These are phyloP conservation scores for Dysidea cf. avara DNA, from an alignment of 37 sponge, comb jelly and placozoan genomes.

Conservation along the genomic window DNA sequence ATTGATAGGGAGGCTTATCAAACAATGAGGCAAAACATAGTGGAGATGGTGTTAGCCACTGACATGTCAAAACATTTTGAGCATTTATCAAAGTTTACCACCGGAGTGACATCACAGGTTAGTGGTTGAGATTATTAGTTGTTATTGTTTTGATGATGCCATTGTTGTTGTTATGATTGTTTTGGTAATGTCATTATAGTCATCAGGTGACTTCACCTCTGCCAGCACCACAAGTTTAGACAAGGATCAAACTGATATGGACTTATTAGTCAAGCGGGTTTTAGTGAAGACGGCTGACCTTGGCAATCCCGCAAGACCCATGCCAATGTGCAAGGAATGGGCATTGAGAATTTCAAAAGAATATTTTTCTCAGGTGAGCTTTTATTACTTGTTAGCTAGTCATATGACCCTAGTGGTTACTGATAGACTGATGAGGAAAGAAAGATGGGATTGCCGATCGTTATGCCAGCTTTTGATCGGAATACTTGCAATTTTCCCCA, in stretches of 20 bases:
- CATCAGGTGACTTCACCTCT: slow-evolving; percentile 9
- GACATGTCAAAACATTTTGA: slow-evolving; percentile 96
- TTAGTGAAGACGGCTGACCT: slow-evolving; percentile 91
- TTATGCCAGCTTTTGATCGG: slow-evolving; percentile 81
- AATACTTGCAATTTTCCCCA: slow-evolving; percentile 72
- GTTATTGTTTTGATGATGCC: neutral
- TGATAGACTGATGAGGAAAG: slow-evolving; percentile 83
- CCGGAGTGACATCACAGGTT: neutral
- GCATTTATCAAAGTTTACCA: slow-evolving; percentile 80
- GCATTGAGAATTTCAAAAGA: slow-evolving; percentile 74
- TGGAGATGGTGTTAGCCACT: slow-evolving; percentile 89
- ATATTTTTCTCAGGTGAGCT: slow-evolving; percentile 78
- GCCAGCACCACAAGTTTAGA: slow-evolving; percentile 2
- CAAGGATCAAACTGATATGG: slow-evolving; percentile 26
- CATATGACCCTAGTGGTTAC: neutral
- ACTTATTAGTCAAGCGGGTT: slow-evolving; percentile 60
- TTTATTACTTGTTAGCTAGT: neutral
- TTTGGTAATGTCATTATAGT: neutral
- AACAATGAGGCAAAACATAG: slow-evolving; percentile 62
- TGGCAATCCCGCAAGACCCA: slow-evolving; percentile 72
- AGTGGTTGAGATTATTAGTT: neutral
- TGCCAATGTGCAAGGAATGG: slow-evolving; percentile 68
- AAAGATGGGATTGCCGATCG: slow-evolving; percentile 53
- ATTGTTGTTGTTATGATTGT: neutral
- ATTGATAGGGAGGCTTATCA: slow-evolving; percentile 58